phyloP scores from a whole-genome alignment of 2,113 vertebrate species.

The Eretmochelys imbricata region DNA sequence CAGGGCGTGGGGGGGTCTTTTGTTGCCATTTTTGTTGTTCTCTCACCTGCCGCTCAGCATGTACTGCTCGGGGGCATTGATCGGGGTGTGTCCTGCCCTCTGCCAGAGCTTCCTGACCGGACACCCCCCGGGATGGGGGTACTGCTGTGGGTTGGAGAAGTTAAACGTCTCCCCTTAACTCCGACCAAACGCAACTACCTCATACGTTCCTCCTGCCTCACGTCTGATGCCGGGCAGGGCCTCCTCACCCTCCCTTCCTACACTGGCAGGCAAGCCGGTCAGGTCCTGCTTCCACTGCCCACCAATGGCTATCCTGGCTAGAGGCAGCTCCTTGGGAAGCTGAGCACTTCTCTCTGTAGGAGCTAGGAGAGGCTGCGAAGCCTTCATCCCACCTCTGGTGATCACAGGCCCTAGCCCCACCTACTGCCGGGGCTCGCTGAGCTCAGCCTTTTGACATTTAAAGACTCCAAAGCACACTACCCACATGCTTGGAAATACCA shows the following conservation, averaged over 20 bases:
- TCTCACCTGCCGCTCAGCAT: background rate
- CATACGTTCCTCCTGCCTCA: background rate
- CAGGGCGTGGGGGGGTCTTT: background rate
- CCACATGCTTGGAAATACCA: background rate
- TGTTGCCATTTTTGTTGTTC: slow-evolving; percentile 26
- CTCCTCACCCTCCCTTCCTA: background rate
- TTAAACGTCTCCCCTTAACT: background rate
- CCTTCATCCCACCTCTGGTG: background rate
- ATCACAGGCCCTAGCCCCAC: background rate
- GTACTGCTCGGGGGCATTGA: background rate
- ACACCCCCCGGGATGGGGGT: background rate
- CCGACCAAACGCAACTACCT: background rate
- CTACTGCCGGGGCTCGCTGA: background rate
- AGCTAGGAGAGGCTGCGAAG: background rate
- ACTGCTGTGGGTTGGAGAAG: background rate
- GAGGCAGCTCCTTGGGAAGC: background rate
- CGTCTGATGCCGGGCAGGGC: background rate
- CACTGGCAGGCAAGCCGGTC: background rate
- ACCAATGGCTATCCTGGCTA: background rate
- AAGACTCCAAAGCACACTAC: background rate
- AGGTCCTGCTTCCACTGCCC: background rate
- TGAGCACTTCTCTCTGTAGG: background rate
- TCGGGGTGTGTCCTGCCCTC: background rate
- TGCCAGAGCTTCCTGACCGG: background rate
- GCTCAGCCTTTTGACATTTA: background rate